phyloP scores from a whole-genome alignment of 1,140 invertebrate genomes.

The Coboldia fuscipes region DNA sequence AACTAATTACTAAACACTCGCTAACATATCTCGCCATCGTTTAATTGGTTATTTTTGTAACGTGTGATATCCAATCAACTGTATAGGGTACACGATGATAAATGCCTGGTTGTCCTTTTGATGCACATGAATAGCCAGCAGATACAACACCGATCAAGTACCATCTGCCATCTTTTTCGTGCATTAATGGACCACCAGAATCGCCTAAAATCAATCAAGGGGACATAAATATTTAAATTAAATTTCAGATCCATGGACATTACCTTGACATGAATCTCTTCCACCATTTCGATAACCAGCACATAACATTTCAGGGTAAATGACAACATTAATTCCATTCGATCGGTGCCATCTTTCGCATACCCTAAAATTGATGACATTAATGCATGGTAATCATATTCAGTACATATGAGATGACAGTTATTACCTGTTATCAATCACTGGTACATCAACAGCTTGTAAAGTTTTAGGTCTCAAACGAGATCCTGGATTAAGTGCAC shows the following conservation, averaged over 20 bases:
- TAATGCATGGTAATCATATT: neutral
- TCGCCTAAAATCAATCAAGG: constrained; percentile 38
- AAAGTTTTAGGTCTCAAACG: constrained; percentile 71
- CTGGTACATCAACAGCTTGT: constrained; percentile 81
- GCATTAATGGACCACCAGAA: constrained; percentile 74
- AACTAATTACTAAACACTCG: too few species aligned
- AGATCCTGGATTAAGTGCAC: constrained; percentile 69
- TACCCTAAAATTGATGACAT: constrained; percentile 28
- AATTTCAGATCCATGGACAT: neutral
- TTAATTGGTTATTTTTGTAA: constrained; percentile 21
- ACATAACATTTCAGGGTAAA: constrained; percentile 93
- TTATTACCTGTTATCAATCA: constrained; percentile 54
- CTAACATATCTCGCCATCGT: too few species aligned
- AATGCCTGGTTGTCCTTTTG: constrained; percentile 77
- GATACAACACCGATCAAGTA: constrained; percentile 77
- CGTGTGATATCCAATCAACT: constrained; percentile 72
- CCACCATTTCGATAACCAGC: constrained; percentile 83
- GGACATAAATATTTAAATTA: neutral
- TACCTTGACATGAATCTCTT: constrained; percentile 25
- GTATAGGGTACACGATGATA: constrained; percentile 85
- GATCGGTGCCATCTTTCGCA: constrained; percentile 63
- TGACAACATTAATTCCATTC: constrained; percentile 77
- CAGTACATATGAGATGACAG: neutral
- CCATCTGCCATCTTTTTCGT: constrained; percentile 68
- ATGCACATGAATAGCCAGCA: constrained; percentile 82